Evolutionary conservation across 2,113 vertebrate species (phyloP), one percentile per base, ranked within the genome.

Genomic region (Varanus salvator): DNA sequence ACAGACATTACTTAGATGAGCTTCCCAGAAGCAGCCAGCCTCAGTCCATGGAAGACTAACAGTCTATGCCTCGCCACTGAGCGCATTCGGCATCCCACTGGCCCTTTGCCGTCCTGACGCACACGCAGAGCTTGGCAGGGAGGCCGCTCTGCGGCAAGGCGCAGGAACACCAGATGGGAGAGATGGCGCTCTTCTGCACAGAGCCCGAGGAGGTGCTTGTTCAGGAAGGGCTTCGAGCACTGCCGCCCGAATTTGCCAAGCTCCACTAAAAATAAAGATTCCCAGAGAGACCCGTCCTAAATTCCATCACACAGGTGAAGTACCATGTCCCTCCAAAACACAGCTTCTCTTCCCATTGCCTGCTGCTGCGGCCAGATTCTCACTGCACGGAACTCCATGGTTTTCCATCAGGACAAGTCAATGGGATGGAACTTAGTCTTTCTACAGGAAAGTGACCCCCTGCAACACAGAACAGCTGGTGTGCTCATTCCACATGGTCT

Each of bases 401-500:
- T 84, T 86, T 86, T 90, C 89, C 78, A 8, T 84, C 7, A 80
- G 57, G 83, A 89, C 0, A 29, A 85, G 83, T 8, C 64, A 15
- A 21, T 19, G 34, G 64, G 50, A 50, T 19, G 68, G 75, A 27
- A 50, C 66, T 31, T 44, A 23, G 75, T 78, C 68, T 93, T 92
- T 71, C 6, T 81, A 83, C 84, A 87, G 15, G 2, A 3, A 77
- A 80, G 82, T 19, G 91, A 88, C 87, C 88, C 86, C 89, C 85
- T 93, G 92, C 93, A 92, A 92, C 87, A 89, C 80, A 91, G 81
- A 90, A 92, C 80, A 91, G 91, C 4, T 0, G 85, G 74, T 89
- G 93, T 76, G 83, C 93, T 93, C 89, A 84, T 91, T 92, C 91
- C 89, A 89, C 38, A 91, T 83, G 90, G 89, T 90, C 23, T 11